Evolutionary conservation across 1,140 invertebrate species (phyloP).

Genomic region (Adoxophyes honmai): DNA sequence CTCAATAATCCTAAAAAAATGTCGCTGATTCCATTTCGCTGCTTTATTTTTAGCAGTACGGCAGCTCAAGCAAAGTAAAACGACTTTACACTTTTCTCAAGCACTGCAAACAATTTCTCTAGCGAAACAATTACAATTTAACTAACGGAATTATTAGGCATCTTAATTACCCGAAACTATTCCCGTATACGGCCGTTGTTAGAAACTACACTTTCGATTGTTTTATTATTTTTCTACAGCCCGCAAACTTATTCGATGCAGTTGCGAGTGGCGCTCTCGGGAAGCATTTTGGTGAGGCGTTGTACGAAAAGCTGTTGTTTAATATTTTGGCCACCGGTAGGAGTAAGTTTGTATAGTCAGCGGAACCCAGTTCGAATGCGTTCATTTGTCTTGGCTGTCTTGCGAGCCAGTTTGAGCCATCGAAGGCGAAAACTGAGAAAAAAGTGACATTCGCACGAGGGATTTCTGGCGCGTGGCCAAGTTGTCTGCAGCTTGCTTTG

Average conservation of each 20-base stretch:
- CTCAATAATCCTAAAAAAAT: too few species aligned
- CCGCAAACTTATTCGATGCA: too few species aligned
- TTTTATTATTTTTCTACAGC: neutral
- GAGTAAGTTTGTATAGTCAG: too few species aligned
- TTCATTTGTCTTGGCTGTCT: neutral
- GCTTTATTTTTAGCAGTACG: too few species aligned
- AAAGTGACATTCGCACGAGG: constrained; percentile 52
- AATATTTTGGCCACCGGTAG: too few species aligned
- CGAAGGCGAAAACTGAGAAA: constrained; percentile 44
- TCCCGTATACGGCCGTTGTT: neutral
- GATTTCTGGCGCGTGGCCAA: constrained; percentile 49
- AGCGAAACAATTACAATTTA: neutral
- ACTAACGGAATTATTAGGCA: neutral
- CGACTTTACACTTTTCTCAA: too few species aligned
- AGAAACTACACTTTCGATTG: neutral
- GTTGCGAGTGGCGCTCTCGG: too few species aligned
- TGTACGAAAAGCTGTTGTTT: too few species aligned
- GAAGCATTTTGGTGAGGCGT: too few species aligned
- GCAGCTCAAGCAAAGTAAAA: too few species aligned
- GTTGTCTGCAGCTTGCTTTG: constrained; percentile 32
- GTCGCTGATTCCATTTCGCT: too few species aligned
- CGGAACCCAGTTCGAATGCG: neutral
- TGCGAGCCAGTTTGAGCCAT: constrained; percentile 16
- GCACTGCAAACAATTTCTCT: too few species aligned
- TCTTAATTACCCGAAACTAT: neutral